Conservation (phyloP, 30 jellyfish, hydroid and myxozoan species). For the Mastigias papua region DNA sequence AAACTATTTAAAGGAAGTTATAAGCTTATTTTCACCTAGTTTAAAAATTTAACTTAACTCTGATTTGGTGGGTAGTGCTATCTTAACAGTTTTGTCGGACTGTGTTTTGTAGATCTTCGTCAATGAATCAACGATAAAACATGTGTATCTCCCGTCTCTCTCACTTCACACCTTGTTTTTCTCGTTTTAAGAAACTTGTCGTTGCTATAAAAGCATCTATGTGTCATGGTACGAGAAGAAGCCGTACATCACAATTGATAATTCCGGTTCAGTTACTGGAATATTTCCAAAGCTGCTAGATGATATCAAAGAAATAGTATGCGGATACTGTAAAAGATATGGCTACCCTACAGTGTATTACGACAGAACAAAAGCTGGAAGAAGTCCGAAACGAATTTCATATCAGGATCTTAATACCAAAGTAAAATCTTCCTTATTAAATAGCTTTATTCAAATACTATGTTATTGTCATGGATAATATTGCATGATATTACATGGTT, state of each 20-base stretch:
- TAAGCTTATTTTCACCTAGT: too few species aligned
- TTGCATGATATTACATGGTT: too few species aligned
- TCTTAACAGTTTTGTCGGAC: too few species aligned
- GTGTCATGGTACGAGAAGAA: conserved; percentile 73
- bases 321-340: conserved; percentile 57
- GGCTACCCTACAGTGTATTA: conserved; percentile 42
- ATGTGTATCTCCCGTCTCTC: too few species aligned
- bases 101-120: too few species aligned
- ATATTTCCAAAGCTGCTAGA: conserved; percentile 54
- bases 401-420: neutral
- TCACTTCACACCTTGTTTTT: neutral
- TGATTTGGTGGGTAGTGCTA: too few species aligned
- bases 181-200: conserved; percentile 68
- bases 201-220: conserved; percentile 54
- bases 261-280: conserved; percentile 25
- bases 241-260: conserved; percentile 27
- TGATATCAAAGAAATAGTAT: conserved; percentile 18
- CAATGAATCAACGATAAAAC: neutral
- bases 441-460: too few species aligned
- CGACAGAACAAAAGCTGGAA: conserved; percentile 74
- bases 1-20: too few species aligned
- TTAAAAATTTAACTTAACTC: too few species aligned
- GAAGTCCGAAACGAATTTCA: conserved; percentile 22
- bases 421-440: too few species aligned
- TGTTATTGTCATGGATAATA: too few species aligned